phyloP scores from a whole-genome alignment of 2,113 vertebrate species.

The Labrus mixtus region DNA sequence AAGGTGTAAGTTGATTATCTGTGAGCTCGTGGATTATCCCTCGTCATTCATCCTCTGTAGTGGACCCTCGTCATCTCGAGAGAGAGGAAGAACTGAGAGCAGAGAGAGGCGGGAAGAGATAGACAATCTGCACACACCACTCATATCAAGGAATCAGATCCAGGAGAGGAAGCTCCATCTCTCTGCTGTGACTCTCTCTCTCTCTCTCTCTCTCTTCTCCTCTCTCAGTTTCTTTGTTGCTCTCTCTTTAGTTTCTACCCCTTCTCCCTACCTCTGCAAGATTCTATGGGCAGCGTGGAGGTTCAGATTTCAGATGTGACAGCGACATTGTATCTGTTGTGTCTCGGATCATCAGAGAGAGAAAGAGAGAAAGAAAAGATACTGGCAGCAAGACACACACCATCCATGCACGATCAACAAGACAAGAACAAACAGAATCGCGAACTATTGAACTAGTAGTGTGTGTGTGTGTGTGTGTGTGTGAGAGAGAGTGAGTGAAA shows the following conservation, averaged over 20 bases:
- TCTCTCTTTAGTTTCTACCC: constrained; percentile 24
- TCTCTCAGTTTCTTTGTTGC: constrained; percentile 19
- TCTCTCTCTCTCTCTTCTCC: constrained; percentile 5
- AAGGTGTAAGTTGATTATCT: constrained; percentile 64
- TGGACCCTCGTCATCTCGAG: constrained; percentile 38
- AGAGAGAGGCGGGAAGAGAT: constrained; percentile 1
- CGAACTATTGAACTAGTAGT: constrained; percentile 26
- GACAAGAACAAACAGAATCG: constrained; percentile 27
- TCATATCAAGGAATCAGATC: constrained; percentile 16
- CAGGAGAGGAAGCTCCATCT: neutral
- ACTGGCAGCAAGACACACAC: constrained; percentile 16
- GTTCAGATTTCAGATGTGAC: constrained; percentile 65
- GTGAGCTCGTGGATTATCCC: constrained; percentile 59
- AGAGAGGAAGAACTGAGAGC: constrained; percentile 29
- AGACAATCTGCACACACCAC: constrained; percentile 16
- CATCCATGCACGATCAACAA: constrained; percentile 19
- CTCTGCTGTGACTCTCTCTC: neutral
- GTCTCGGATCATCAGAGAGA: constrained; percentile 43
- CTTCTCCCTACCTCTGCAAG: constrained; percentile 16
- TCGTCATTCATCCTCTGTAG: constrained; percentile 42
- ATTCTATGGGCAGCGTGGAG: constrained; percentile 40
- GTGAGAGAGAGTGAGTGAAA: constrained; percentile 9
- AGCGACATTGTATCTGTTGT: constrained; percentile 52
- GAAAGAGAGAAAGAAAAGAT: constrained; percentile 12
- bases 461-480: constrained; percentile 1